Conservation (phyloP, 1,140 invertebrate genomes). For the Apocrypta bakeri region DNA sequence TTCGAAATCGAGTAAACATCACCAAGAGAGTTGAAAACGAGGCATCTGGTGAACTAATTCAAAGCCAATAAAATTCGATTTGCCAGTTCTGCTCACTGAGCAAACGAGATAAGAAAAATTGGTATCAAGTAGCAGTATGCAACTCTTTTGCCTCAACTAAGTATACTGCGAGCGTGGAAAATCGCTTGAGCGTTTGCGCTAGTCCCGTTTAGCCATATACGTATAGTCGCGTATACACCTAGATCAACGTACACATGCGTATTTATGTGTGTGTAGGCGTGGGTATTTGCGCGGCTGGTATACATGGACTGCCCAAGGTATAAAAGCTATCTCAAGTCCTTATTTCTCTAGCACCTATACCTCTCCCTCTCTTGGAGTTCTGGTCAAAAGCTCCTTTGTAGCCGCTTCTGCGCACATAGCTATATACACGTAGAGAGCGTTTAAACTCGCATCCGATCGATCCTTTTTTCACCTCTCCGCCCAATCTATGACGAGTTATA, state of each 20-base stretch:
- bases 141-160: not conserved
- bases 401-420: no score
- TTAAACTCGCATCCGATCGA: not conserved
- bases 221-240: not conserved
- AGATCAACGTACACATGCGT: no score
- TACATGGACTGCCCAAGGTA: not conserved
- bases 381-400: not conserved
- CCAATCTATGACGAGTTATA: not conserved
- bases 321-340: not conserved
- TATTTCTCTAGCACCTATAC: not conserved
- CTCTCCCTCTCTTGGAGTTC: not conserved
- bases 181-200: not conserved
- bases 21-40: not conserved
- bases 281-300: not conserved
- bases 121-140: not conserved
- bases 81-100: not conserved
- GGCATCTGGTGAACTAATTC: conserved; percentile 10
- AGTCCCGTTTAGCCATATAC: no score
- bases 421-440: not conserved
- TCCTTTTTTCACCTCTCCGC: not conserved
- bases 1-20: not conserved
- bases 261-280: not conserved
- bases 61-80: conserved; percentile 31
- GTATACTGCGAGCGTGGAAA: not conserved
- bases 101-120: conserved; percentile 39